Percentiles rank a stretch among this genome's conserved stretches.
phyloP scores from a whole-genome alignment of 2,797 vertebrate species.

The Micromesistius poutassou region DNA sequence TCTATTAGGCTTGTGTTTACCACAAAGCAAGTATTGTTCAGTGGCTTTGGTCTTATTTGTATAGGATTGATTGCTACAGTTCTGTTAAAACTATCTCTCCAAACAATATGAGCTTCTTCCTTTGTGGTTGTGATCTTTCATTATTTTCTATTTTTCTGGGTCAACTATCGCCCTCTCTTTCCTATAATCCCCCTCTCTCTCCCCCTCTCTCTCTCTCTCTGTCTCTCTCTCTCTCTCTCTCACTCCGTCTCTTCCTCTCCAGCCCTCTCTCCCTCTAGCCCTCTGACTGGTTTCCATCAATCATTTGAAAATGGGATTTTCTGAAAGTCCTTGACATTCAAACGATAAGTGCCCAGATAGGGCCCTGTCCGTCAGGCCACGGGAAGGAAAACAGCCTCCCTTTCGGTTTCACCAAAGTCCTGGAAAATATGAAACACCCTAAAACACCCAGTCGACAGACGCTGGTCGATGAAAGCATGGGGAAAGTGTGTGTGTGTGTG shows the following conservation, averaged over 20 bases:
- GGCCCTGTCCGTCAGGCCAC: constrained; percentile 48
- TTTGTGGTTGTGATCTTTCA: constrained; percentile 5
- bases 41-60: too few relatives aligned
- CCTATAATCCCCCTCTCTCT: constrained; percentile 11
- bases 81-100: background rate
- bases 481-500: constrained; percentile 4
- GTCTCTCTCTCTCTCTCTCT: constrained; percentile 26
- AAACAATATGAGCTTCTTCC: background rate
- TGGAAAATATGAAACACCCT: constrained; percentile 13
- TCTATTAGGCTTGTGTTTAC: background rate
- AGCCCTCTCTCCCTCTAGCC: constrained; percentile 24
- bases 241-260: constrained; percentile 23
- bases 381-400: constrained; percentile 49
- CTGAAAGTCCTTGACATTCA: constrained; percentile 61
- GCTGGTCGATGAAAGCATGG: background rate
- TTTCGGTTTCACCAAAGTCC: constrained; percentile 8
- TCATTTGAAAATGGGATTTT: constrained; percentile 61
- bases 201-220: constrained; percentile 17
- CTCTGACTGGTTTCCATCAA: constrained; percentile 62
- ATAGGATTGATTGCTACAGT: too few relatives aligned
- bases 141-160: background rate
- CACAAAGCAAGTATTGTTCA: too few relatives aligned
- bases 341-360: constrained; percentile 63
- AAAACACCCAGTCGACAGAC: background rate
- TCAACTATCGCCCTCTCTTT: background rate